Conservation (phyloP, 1,140 invertebrate genomes). For the Phymorhynchus buccinoides region DNA sequence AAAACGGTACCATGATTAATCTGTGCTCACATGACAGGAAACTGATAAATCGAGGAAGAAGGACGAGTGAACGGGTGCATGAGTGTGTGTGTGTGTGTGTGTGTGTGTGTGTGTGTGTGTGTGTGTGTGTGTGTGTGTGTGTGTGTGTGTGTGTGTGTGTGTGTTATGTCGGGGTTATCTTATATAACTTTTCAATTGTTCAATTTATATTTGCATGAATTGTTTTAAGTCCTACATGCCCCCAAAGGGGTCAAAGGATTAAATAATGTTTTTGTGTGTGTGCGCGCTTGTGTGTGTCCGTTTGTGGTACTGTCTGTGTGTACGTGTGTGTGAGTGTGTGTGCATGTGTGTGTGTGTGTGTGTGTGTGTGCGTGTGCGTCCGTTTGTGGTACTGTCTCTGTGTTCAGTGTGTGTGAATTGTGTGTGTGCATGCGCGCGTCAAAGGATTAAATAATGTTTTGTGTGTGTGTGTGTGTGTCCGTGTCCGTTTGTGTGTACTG, state of each 20-base stretch:
- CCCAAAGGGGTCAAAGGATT: not conserved
- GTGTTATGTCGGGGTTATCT: not conserved
- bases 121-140: not conserved
- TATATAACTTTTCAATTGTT: too few species aligned
- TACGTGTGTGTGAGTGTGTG: too few species aligned
- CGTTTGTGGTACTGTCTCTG: not conserved
- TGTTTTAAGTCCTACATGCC: too few species aligned
- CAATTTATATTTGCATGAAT: too few species aligned
- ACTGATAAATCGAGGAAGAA: too few species aligned
- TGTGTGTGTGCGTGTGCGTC: not conserved
- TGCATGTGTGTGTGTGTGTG: too few species aligned
- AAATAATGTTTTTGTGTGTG: not conserved
- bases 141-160: not conserved
- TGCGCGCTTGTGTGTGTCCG: not conserved
- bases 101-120: not conserved
- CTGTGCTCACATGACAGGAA: too few species aligned
- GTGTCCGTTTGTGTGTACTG: constrained; percentile 8
- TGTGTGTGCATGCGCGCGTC: too few species aligned
- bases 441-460: too few species aligned
- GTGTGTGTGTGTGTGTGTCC: not conserved
- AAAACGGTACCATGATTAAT: too few species aligned
- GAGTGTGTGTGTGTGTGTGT: not conserved
- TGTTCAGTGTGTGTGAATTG: too few species aligned
- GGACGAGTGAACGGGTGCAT: too few species aligned
- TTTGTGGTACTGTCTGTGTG: not conserved